Evolutionary conservation across 2,888 invertebrate genomes (phyloP), one percentile per base, ranked within the genome.

Genomic region (Cosmia trapezina): DNA sequence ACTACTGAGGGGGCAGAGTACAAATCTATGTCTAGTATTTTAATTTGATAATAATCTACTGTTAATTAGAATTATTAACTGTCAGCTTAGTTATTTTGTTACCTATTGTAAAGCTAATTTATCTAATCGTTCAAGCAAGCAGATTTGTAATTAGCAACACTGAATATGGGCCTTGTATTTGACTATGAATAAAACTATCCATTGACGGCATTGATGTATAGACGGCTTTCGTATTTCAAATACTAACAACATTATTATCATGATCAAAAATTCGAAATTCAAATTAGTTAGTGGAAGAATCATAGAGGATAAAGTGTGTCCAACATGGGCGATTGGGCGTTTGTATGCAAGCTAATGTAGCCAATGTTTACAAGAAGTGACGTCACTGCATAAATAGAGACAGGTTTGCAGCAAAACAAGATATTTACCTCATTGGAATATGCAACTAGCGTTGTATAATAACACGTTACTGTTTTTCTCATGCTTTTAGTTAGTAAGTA

Each of bases 391-490:
- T 76, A 69, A 78, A 76, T 76, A 65, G 65, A 54, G 37, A 70
- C 78, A 70, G 81, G 70, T 78, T 70, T 70, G 65, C 62, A 65
- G 72, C 64, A 77, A 77, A 81, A 82, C 78, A 82, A 72, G 45
- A 41, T 63, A 69, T 80, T 72, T 73, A 78, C 66, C 47, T 73
- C 54, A 53, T 80, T 33, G 66, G 45, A 56, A 70, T 73, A 83
- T 78, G 78, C 62, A 80, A 80, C 41, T 43, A 53, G 61, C 61
- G 37, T 65, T 76, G 65, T 73, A 73, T 77, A 79, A 65, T 65
- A 80, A 62, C 53, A 62, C 33, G 37, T 62, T 73, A 62, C 65
- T 62, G 56, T 77, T 66, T 64, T 77, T 80, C 22, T 65, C 45
- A 8, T n/a, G 53, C n/a, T 47, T 0, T 57, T 54, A 53, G 61